phyloP scores from a whole-genome alignment of 2,113 vertebrate species.

The Macquaria ambigua region DNA sequence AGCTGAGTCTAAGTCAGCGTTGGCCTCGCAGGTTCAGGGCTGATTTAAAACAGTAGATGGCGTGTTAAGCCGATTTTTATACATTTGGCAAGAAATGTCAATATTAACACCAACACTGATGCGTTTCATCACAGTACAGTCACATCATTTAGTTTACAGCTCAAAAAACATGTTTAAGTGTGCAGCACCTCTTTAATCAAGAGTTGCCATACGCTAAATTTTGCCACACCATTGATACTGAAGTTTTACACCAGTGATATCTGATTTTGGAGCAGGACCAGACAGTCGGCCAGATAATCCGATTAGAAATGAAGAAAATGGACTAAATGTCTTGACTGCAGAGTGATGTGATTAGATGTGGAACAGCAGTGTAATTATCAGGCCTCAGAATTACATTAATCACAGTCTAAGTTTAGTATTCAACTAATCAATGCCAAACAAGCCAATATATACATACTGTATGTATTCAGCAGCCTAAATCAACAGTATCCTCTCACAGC shows the following conservation, averaged over 20 bases:
- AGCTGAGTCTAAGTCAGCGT: too few species aligned
- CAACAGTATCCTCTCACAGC: neutral
- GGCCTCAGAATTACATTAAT: neutral
- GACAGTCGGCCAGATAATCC: slow-evolving; percentile 3
- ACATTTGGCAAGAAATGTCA: too few species aligned
- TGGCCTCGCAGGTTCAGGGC: too few species aligned
- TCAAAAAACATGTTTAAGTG: too few species aligned
- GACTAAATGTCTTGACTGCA: neutral
- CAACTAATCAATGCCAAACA: neutral
- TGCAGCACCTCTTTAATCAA: too few species aligned
- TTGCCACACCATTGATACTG: neutral
- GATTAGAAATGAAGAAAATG: slow-evolving; percentile 11
- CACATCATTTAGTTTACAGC: too few species aligned
- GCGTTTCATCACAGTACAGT: too few species aligned
- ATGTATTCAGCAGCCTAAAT: neutral
- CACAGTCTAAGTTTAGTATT: neutral
- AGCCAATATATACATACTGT: neutral
- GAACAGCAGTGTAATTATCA: neutral
- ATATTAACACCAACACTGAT: too few species aligned
- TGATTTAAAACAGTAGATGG: too few species aligned
- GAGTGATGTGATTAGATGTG: neutral
- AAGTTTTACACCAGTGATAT: neutral
- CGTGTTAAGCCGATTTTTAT: too few species aligned
- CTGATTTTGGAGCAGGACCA: neutral
- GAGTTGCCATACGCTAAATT: neutral